Evolutionary conservation across 2,113 vertebrate species (phyloP), one percentile per base, ranked within the genome.

Genomic region (Arothron firmamentum): DNA sequence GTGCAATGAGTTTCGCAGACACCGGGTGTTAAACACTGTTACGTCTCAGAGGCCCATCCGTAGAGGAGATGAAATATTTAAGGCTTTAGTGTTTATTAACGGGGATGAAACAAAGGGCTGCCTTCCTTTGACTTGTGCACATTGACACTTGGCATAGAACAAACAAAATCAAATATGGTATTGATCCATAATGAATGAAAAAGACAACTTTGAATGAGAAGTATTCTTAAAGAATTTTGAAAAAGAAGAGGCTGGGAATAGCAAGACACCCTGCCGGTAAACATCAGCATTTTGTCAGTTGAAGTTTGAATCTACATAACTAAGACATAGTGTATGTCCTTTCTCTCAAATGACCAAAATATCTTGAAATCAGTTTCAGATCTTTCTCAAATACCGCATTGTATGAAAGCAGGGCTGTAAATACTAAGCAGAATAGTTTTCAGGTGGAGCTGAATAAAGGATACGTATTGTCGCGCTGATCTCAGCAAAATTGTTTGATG

Each of bases 181-280:
- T 90, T 90, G 87, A 89, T 91, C 85, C 87, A 92, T 90, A 81
- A 91, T 92, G 81, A 78, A 91, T 91, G 88, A 87, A 76, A 88
- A 83, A 64, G 65, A 54, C 64, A 70, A 77, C 74, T 85, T 86
- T 83, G 82, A 83, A 80, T 87, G 84, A 88, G 83, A 67, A 74
- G 77, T 82, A 88, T 90, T 87, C 90, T 88, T 90, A 81, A 90
- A 88, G 84, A 79, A 88, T 82, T 80, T 77, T 85, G 85, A 79
- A 83, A 79, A 75, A 79, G 76, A 85, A 71, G 60, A 80, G 75
- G 68, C 45, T 12, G 34, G 43, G 68, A 65, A 68, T 63, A 62
- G 64, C 63, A 67, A 77, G 62, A 62, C 61, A 53, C 65, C 67
- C 59, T 56, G 70, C 73, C 75, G 31, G 77, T 85, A 78, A 87